Evolutionary conservation across 1,140 invertebrate genomes (phyloP), one percentile per base, ranked within the genome.

Genomic region (Drosophila parvula): DNA sequence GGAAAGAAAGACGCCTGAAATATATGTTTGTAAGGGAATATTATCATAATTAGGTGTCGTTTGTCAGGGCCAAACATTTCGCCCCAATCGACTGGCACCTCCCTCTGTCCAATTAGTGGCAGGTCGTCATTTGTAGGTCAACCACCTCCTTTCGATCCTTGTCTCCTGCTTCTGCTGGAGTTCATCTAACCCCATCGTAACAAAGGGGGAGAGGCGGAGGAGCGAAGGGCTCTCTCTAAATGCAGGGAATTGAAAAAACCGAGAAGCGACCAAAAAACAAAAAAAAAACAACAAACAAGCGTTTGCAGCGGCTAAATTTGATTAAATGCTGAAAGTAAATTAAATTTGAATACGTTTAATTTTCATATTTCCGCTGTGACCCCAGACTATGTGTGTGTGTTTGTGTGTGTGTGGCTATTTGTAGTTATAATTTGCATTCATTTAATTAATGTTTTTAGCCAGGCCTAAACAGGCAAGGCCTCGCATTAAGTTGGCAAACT

Each of bases 291-390:
- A 11, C 5, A 73, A 70, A 77, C 53, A 77, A 88, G 61, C 69
- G 58, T 71, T 79, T 71, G 78, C 65, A 80, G 78, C 50, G 61
- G 56, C 69, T 65, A 81, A 88, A 88, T 88, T 88, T 82, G 79
- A 88, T 88, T 88, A 88, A 88, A 88, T 88, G 64, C 60, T 78
- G 73, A 88, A 88, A 82, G 68, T 78, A 89, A 88, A 89, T 88
- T 88, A 67, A 82, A 88, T 88, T 88, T 88, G 83, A 88, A 88
- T 88, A 88, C 83, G 83, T 88, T 88, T 88, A 89, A 88, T 89
- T 88, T 83, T 89, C 77, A 78, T 78, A 89, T 88, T 89, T 88
- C 84, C 84, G 77, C 50, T 38, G 41, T 51, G n/a, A 16, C 47
- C 12, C 61, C 10, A 27, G 18, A 34, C 43, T 56, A 27, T 28